These are phyloP conservation scores for Chaenogobius annularis DNA, from an alignment of 2,113 vertebrate genomes.

Conservation along the genomic window DNA sequence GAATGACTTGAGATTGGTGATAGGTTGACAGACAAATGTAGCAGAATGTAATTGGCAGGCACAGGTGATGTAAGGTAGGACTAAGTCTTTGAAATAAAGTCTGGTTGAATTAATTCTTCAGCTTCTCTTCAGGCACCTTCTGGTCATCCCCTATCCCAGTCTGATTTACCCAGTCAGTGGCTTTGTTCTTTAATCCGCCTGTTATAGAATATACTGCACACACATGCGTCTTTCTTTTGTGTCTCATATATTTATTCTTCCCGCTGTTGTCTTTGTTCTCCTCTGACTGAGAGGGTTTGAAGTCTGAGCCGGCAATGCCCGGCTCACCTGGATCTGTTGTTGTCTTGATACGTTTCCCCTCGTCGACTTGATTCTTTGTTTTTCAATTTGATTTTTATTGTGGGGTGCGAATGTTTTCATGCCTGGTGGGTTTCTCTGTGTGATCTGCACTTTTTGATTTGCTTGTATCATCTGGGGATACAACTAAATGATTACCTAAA, in stretches of 20 bases:
- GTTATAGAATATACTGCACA: constrained; percentile 13
- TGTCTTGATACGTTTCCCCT: constrained; percentile 39
- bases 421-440: constrained; percentile 21
- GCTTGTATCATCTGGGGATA: constrained; percentile 29
- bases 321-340: constrained; percentile 33
- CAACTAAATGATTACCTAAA: constrained; percentile 23
- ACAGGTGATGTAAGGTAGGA: neutral
- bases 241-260: constrained; percentile 29
- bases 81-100: neutral
- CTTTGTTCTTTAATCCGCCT: constrained; percentile 33
- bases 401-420: constrained; percentile 23
- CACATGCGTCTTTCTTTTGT: neutral
- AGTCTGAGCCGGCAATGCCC: constrained; percentile 39
- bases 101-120: constrained; percentile 4
- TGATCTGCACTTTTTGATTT: constrained; percentile 23
- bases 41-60: neutral
- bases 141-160: constrained; percentile 11
- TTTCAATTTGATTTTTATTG: constrained; percentile 11
- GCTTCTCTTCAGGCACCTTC: constrained; percentile 2
- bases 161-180: constrained; percentile 25
- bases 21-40: neutral
- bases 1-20: neutral
- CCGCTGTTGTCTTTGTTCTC: constrained; percentile 31
- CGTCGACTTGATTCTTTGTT: constrained; percentile 35
- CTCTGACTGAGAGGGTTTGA: constrained; percentile 25